Conservation (phyloP, 1,140 invertebrate genomes). For the Camponotus vicinus region DNA sequence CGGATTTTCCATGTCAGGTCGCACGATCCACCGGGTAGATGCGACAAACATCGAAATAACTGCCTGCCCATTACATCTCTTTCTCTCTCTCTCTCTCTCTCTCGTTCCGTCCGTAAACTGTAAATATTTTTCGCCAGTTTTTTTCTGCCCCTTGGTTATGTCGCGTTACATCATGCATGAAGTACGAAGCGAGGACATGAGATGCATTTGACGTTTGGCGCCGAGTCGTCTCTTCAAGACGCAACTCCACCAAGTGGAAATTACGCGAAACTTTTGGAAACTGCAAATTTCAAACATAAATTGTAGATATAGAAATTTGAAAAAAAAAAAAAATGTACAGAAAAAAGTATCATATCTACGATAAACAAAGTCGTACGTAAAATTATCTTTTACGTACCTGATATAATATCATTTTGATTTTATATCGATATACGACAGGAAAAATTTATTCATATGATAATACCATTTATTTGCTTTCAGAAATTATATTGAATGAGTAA, state of each 20-base stretch:
- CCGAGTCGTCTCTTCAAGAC: neutral
- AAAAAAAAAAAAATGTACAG: no score
- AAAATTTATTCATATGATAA: no score
- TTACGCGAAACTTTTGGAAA: neutral
- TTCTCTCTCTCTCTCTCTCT: no score
- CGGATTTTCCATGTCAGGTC: slow-evolving; percentile 52
- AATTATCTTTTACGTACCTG: no score
- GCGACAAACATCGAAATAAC: slow-evolving; percentile 9
- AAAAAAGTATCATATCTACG: no score
- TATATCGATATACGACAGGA: no score
- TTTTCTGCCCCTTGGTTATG: slow-evolving; percentile 63
- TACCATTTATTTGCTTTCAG: no score
- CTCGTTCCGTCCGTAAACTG: slow-evolving; percentile 55
- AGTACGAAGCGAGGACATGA: slow-evolving; percentile 19
- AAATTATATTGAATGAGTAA: no score
- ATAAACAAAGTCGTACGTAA: no score
- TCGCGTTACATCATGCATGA: slow-evolving; percentile 58
- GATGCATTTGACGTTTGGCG: neutral
- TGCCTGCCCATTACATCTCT: slow-evolving; percentile 44
- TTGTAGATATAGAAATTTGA: neutral
- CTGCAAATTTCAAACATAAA: slow-evolving; percentile 6
- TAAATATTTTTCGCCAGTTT: slow-evolving; percentile 71
- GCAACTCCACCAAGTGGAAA: slow-evolving; percentile 6
- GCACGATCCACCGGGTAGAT: slow-evolving; percentile 27
- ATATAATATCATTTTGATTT: no score